These are phyloP conservation scores for Albula glossodonta DNA, from an alignment of 2,113 vertebrate genomes.

Conservation along the genomic window DNA sequence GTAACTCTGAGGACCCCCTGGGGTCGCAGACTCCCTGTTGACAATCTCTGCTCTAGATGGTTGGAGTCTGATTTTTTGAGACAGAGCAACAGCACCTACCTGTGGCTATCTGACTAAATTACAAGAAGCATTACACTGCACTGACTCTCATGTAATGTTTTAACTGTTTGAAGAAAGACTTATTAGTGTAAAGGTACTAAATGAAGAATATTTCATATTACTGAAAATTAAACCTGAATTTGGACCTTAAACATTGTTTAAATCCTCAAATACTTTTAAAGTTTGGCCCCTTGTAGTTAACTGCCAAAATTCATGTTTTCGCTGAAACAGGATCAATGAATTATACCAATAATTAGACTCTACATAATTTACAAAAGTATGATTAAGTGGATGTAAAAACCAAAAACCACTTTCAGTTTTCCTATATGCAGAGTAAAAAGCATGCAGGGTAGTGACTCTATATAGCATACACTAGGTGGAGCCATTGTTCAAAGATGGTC, in stretches of 20 bases:
- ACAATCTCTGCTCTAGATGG: no score
- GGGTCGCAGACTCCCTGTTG: no score
- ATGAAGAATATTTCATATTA: no score
- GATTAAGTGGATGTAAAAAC: background rate
- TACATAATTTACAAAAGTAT: background rate
- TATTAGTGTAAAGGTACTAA: no score
- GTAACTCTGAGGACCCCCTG: no score
- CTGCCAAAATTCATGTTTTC: no score
- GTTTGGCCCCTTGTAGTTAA: no score
- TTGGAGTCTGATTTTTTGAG: no score
- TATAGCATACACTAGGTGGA: conserved; percentile 23
- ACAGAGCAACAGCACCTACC: background rate
- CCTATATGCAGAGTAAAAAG: background rate
- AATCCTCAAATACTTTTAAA: background rate
- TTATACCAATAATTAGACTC: background rate
- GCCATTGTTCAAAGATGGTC: conserved; percentile 14
- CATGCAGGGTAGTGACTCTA: background rate
- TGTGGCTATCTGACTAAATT: background rate
- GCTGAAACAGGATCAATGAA: background rate
- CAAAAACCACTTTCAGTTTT: background rate
- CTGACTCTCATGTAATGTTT: no score
- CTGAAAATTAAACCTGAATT: background rate
- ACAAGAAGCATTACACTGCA: background rate
- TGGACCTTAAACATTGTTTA: background rate
- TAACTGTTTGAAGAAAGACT: no score